These are phyloP conservation scores for Opisthocomus hoazin DNA, from an alignment of 2,113 vertebrate genomes.

Conservation along the genomic window DNA sequence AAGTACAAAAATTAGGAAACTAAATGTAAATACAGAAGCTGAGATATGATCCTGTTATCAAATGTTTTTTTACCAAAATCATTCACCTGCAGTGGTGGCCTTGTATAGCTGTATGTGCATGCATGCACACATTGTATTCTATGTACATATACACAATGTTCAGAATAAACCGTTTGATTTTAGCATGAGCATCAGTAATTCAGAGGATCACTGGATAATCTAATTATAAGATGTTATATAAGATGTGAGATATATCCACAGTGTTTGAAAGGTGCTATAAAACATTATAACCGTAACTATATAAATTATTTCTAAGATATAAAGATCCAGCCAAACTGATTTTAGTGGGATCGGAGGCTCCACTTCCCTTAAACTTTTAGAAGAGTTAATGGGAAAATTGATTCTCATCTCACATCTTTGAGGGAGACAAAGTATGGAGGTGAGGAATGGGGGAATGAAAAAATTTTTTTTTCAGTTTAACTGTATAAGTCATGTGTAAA, in stretches of 20 bases:
- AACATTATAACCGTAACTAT: neutral
- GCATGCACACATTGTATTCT: neutral
- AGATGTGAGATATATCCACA: neutral
- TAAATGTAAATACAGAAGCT: neutral
- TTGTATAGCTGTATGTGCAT: neutral
- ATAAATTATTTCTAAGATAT: neutral
- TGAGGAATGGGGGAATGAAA: neutral
- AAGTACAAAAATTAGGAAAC: neutral
- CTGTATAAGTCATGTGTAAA: neutral
- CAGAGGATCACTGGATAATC: neutral
- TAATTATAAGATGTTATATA: neutral
- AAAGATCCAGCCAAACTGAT: neutral
- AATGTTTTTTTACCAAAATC: neutral
- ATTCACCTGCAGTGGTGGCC: neutral
- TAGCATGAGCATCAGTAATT: neutral
- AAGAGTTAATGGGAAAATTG: neutral
- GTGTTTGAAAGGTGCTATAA: neutral
- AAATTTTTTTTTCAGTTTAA: neutral
- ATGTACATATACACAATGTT: accelerated
- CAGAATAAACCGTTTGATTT: neutral
- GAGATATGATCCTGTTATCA: neutral
- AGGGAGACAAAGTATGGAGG: neutral
- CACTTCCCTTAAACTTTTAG: neutral
- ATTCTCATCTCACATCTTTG: neutral
- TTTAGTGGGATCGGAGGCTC: neutral